phyloP scores from a whole-genome alignment of 2,113 vertebrate species.

The Caretta caretta region DNA sequence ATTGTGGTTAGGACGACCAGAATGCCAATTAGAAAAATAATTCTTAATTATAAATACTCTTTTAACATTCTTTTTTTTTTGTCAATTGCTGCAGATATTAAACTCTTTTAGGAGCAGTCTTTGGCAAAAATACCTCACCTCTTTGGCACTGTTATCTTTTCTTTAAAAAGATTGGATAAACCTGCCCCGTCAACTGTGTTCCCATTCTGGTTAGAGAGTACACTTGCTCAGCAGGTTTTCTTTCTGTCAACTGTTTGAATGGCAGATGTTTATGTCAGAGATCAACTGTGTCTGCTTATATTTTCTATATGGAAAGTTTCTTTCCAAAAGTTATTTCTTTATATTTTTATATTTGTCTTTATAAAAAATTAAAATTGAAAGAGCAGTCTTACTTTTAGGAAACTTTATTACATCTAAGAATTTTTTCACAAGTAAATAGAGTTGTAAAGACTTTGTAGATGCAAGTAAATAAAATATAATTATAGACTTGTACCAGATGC shows the following conservation, averaged over 20 bases:
- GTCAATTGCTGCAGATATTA: background rate
- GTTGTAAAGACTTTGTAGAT: background rate
- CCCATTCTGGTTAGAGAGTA: background rate
- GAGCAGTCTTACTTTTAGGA: background rate
- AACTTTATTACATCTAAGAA: background rate
- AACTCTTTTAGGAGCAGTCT: background rate
- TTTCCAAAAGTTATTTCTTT: background rate
- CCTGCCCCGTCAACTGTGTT: background rate
- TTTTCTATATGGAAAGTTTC: background rate
- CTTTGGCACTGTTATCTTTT: constrained; percentile 5
- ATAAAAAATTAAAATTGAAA: background rate
- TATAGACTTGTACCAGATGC: rapidly evolving
- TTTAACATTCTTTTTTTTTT: background rate
- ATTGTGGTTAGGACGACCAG: constrained; percentile 6
- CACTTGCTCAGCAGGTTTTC: background rate
- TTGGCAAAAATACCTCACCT: background rate
- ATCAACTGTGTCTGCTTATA: background rate
- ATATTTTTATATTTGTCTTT: background rate
- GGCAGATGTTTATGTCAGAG: background rate
- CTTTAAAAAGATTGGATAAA: background rate
- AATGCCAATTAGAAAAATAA: constrained; percentile 16
- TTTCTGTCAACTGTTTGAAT: constrained; percentile 7
- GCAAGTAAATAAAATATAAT: background rate
- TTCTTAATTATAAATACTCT: background rate
- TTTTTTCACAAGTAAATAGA: background rate